Evolutionary conservation across 2,888 invertebrate species (phyloP).

Genomic region (Frankliniella fusca): DNA sequence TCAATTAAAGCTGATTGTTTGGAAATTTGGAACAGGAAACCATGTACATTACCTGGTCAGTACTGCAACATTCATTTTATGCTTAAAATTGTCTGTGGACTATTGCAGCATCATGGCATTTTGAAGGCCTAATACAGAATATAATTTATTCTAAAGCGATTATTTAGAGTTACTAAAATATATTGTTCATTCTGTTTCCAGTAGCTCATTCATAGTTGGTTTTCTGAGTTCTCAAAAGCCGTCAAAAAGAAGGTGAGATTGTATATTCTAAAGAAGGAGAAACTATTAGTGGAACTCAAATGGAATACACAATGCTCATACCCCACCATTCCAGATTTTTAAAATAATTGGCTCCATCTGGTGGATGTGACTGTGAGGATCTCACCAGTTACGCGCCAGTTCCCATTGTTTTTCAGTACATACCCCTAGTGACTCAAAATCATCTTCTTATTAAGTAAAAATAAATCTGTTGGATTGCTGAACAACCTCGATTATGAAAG

Average conservation of each 20-base stretch:
- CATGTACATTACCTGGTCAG: slow-evolving; percentile 5
- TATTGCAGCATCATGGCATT: slow-evolving; percentile 4
- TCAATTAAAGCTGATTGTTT: neutral
- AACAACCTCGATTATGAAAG: too few relatives aligned
- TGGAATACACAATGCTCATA: too few relatives aligned
- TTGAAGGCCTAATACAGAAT: slow-evolving; percentile 9
- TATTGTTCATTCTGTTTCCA: neutral
- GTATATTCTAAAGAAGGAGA: neutral
- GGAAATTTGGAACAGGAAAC: neutral
- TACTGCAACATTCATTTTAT: neutral
- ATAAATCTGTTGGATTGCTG: too few relatives aligned
- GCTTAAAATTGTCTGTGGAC: neutral
- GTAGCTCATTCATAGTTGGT: neutral
- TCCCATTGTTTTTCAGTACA: too few relatives aligned
- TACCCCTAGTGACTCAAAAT: too few relatives aligned
- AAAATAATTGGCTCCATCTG: too few relatives aligned
- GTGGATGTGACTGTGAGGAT: too few relatives aligned
- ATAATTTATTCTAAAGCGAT: neutral
- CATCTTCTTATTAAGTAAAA: too few relatives aligned
- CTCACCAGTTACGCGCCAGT: too few relatives aligned
- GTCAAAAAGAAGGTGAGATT: neutral
- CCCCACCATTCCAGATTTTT: too few relatives aligned
- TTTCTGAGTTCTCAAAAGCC: neutral
- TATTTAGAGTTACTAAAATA: neutral
- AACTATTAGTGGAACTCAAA: too few relatives aligned